Conservation (phyloP, 2,888 invertebrate species). For the Drosophila histrio region DNA sequence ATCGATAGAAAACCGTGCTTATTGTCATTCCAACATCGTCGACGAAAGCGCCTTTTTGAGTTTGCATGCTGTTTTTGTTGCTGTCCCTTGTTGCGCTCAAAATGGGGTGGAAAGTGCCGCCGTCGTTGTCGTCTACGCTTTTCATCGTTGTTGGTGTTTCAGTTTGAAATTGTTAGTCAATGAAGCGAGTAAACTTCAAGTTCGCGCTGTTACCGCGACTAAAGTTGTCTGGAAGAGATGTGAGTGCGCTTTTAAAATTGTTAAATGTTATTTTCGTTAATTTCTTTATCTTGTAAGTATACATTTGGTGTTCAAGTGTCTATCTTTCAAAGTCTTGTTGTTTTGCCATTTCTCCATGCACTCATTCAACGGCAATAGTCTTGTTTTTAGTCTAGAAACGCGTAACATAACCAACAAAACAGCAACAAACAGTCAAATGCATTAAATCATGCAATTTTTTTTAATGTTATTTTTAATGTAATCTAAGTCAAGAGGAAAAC, state of each 20-base stretch:
- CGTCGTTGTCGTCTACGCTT: constrained; percentile 33
- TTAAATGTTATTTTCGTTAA: constrained; percentile 47
- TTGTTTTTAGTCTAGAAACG: constrained; percentile 25
- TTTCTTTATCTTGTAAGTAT: constrained; percentile 49
- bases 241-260: constrained; percentile 78
- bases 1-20: constrained; percentile 32
- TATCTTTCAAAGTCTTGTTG: constrained; percentile 54
- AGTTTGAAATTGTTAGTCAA: constrained; percentile 84
- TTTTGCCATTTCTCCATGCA: constrained; percentile 52
- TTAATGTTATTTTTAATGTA: neutral
- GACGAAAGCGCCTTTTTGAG: constrained; percentile 43
- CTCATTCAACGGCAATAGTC: constrained; percentile 50
- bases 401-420: constrained; percentile 49
- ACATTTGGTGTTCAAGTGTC: constrained; percentile 58
- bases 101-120: constrained; percentile 68
- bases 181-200: constrained; percentile 84
- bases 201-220: constrained; percentile 85
- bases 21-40: constrained; percentile 18
- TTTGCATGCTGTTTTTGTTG: constrained; percentile 46
- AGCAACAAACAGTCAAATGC: constrained; percentile 24
- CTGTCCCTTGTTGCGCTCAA: constrained; percentile 26
- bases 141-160: constrained; percentile 56
- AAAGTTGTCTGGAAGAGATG: constrained; percentile 85
- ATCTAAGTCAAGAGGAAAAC: neutral
- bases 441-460: constrained; percentile 7